Percentiles rank a stretch among this genome's conserved stretches.
Conservation (phyloP, 2,888 invertebrate species). For the Oeneis ivallda region DNA sequence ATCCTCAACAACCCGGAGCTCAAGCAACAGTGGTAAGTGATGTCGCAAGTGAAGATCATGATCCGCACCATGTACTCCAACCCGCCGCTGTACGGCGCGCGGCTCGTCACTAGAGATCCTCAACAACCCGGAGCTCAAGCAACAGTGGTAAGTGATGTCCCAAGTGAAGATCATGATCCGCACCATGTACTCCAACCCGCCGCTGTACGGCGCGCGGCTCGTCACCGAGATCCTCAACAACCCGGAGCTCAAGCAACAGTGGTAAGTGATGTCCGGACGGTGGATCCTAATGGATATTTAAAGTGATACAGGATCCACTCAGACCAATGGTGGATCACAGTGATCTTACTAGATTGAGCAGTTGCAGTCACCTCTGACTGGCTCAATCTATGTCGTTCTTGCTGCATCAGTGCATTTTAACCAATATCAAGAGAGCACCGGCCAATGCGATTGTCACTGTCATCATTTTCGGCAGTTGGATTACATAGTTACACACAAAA, state of each 20-base stretch:
- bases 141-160: constrained; percentile 89
- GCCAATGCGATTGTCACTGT: too few species aligned
- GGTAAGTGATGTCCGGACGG: constrained; percentile 93
- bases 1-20: constrained; percentile 89
- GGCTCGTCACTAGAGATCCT: constrained; percentile 94
- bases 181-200: constrained; percentile 98
- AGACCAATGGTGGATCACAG: too few species aligned
- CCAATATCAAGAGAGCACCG: too few species aligned
- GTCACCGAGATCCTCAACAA: constrained; percentile 91
- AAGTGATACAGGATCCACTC: too few species aligned
- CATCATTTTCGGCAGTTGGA: too few species aligned
- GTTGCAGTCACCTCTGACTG: too few species aligned
- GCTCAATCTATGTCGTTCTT: too few species aligned
- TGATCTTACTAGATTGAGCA: too few species aligned
- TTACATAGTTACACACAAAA: too few species aligned
- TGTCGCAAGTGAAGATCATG: constrained; percentile 97
- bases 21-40: constrained; percentile 85
- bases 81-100: constrained; percentile 96
- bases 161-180: constrained; percentile 97
- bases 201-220: constrained; percentile 95
- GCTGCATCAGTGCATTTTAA: too few species aligned
- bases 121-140: constrained; percentile 84
- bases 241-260: constrained; percentile 84
- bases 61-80: constrained; percentile 98
- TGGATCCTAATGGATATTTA: too few species aligned